Evolutionary conservation across 2,888 invertebrate species (phyloP).

Genomic region (Orgyia antiqua): DNA sequence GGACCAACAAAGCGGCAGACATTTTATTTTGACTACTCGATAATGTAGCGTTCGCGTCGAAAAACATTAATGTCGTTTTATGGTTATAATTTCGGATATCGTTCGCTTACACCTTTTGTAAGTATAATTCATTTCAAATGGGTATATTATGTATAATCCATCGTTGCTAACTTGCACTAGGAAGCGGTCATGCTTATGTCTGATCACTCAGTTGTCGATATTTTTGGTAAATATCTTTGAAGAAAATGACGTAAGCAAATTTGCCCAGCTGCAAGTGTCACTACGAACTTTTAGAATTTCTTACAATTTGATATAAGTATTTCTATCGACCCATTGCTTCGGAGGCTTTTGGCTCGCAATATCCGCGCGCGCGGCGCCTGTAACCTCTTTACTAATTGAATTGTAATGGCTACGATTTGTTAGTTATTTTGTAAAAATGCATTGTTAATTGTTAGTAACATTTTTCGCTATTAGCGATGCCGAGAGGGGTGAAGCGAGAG

Average conservation of each 20-base stretch:
- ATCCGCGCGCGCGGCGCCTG: slow-evolving; percentile 75
- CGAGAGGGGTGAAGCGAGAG: slow-evolving; percentile 79
- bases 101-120: slow-evolving; percentile 76
- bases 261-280: slow-evolving; percentile 48
- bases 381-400: slow-evolving; percentile 75
- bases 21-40: slow-evolving; percentile 79
- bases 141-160: slow-evolving; percentile 41
- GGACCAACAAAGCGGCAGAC: slow-evolving; percentile 79
- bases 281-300: slow-evolving; percentile 39
- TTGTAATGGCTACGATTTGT: slow-evolving; percentile 53
- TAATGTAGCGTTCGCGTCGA: slow-evolving; percentile 77
- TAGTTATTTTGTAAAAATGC: slow-evolving; percentile 26
- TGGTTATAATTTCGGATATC: slow-evolving; percentile 71
- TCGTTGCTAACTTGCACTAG: slow-evolving; percentile 39
- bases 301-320: slow-evolving; percentile 37
- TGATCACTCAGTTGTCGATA: slow-evolving; percentile 63
- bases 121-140: slow-evolving; percentile 50
- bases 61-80: slow-evolving; percentile 77
- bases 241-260: slow-evolving; percentile 67
- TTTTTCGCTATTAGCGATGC: slow-evolving; percentile 73
- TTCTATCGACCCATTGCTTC: slow-evolving; percentile 67
- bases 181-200: slow-evolving; percentile 55
- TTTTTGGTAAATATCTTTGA: slow-evolving; percentile 63
- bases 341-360: slow-evolving; percentile 63
- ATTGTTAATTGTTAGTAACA: slow-evolving; percentile 23